Conservation (phyloP, 1,140 invertebrate genomes). For the Dendrolimus kikuchii region DNA sequence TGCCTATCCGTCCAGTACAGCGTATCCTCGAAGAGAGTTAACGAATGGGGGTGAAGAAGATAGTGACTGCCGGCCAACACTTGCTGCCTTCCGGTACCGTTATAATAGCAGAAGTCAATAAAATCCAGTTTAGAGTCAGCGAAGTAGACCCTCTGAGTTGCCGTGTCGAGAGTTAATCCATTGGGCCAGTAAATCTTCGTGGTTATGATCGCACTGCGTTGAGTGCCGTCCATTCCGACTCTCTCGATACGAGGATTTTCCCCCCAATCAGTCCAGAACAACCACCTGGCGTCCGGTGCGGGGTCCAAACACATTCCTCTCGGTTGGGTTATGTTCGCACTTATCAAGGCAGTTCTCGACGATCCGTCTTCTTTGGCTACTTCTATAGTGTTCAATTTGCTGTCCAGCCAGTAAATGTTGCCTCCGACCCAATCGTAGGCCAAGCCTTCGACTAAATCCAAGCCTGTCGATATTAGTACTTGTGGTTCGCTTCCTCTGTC, state of each 20-base stretch:
- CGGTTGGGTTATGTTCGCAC: conserved; percentile 95
- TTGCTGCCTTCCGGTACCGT: conserved; percentile 91
- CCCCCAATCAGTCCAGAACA: conserved; percentile 99
- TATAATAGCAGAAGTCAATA: conserved; percentile 98
- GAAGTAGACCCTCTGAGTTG: conserved; percentile 96
- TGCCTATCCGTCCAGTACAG: conserved; percentile 98
- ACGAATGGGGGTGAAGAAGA: conserved; percentile 94
- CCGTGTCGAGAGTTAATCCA: conserved; percentile 94
- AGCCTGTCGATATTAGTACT: conserved; percentile 88
- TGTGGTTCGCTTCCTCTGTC: conserved; percentile 86
- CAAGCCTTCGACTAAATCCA: conserved; percentile 94
- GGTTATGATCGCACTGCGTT: conserved; percentile 89
- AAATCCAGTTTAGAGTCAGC: conserved; percentile 98
- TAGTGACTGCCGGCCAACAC: conserved; percentile 92
- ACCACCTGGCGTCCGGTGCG: conserved; percentile 84
- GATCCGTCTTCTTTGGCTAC: conserved; percentile 90
- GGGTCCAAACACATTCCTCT: conserved; percentile 96
- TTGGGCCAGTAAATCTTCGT: conserved; percentile 99
- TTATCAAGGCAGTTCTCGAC: conserved; percentile 88
- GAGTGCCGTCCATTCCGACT: conserved; percentile 95
- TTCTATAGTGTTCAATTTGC: conserved; percentile 93
- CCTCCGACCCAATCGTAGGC: conserved; percentile 97
- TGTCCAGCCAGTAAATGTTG: conserved; percentile 98
- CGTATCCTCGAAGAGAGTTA: conserved; percentile 94
- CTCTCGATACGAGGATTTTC: conserved; percentile 97